A percentile compares a stretch with the other conserved stretches of the same genome.
These are phyloP conservation scores for Procavia capensis DNA, from an alignment of 2,113 vertebrate species.

Conservation along the genomic window DNA sequence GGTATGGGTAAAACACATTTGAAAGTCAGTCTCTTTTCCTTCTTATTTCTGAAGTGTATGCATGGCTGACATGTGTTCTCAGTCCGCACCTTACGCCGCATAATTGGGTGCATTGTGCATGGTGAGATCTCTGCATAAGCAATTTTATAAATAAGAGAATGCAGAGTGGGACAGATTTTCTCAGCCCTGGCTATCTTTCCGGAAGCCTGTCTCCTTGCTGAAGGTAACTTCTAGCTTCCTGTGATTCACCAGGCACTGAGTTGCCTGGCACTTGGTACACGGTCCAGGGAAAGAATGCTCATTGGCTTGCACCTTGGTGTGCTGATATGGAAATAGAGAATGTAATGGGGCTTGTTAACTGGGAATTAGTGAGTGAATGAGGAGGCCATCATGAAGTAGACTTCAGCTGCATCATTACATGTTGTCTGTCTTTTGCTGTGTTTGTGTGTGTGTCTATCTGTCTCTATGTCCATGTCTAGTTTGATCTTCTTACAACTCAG, in stretches of 20 bases:
- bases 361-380: too few relatives aligned
- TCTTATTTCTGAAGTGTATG: slow-evolving; percentile 75
- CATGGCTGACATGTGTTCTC: slow-evolving; percentile 82
- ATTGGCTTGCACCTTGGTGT: not conserved
- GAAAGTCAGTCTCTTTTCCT: slow-evolving; percentile 72
- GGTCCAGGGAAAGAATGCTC: not conserved
- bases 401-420: too few relatives aligned
- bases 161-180: not conserved
- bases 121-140: slow-evolving; percentile 79
- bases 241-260: not conserved
- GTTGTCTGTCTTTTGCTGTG: too few relatives aligned
- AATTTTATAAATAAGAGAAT: slow-evolving; percentile 80
- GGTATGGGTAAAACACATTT: slow-evolving; percentile 22
- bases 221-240: not conserved
- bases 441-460: too few relatives aligned
- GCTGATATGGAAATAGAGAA: not conserved
- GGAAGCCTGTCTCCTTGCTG: not conserved
- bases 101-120: slow-evolving; percentile 82
- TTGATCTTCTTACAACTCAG: too few relatives aligned
- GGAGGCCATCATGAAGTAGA: too few relatives aligned
- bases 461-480: too few relatives aligned
- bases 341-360: not conserved
- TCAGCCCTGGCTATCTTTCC: not conserved
- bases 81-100: slow-evolving; percentile 75
- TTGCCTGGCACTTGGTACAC: not conserved